phyloP scores from a whole-genome alignment of 2,113 vertebrate genomes.

The Illadopsis cleaveri region DNA sequence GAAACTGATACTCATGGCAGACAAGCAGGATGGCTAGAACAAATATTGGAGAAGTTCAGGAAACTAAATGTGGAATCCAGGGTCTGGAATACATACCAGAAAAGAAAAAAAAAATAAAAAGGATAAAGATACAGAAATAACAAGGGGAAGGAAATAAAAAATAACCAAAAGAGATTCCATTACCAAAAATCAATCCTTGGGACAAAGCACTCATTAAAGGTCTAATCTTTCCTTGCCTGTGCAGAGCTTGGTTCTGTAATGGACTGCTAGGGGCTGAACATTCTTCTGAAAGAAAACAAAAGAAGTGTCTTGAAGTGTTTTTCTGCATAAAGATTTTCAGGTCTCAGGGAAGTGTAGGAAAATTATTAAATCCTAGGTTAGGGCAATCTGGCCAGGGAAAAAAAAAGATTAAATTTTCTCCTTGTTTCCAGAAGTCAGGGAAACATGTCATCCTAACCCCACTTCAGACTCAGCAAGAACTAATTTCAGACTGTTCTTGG shows the following conservation, averaged over 20 bases:
- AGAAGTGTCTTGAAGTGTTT: background rate
- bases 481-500: background rate
- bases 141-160: constrained; percentile 66
- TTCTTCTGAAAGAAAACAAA: background rate
- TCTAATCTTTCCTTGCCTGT: background rate
- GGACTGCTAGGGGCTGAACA: background rate
- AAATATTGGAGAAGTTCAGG: constrained; percentile 25
- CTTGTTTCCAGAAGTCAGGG: background rate
- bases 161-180: constrained; percentile 60
- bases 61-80: constrained; percentile 25
- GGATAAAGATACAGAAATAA: constrained; percentile 33
- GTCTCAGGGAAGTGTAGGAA: background rate
- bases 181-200: constrained; percentile 22
- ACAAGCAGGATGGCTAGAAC: constrained; percentile 31
- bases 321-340: background rate
- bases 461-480: background rate
- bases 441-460: constrained; percentile 18
- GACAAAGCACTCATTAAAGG: constrained; percentile 20
- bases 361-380: background rate
- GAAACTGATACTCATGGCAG: constrained; percentile 21
- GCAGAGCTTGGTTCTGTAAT: background rate
- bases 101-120: background rate
- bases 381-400: background rate
- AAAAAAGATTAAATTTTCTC: background rate
- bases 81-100: constrained; percentile 23